Conservation (phyloP, 92 coral and sea anemone genomes). For the Pocillopora meandrina region DNA sequence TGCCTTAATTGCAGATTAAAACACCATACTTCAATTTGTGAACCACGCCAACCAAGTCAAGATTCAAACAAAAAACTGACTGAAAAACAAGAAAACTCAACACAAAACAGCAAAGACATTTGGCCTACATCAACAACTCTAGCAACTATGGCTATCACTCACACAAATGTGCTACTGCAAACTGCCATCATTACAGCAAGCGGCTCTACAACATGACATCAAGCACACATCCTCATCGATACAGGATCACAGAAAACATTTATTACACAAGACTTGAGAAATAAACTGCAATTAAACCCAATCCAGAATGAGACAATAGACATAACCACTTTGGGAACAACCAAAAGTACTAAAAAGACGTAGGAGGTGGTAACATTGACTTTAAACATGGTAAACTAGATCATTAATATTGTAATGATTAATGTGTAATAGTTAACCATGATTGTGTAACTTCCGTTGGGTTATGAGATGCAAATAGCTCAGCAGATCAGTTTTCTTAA, state of each 20-base stretch:
- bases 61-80: background rate
- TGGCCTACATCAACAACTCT: background rate
- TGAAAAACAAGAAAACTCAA: background rate
- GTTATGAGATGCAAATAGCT: background rate
- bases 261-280: conserved; percentile 55
- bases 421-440: background rate
- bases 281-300: conserved; percentile 20
- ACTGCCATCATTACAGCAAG: conserved; percentile 44
- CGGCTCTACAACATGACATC: conserved; percentile 33
- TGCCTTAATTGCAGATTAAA: conserved; percentile 34
- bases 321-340: conserved; percentile 61
- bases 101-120: background rate
- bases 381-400: conserved; percentile 5
- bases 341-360: conserved; percentile 19
- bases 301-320: conserved; percentile 38
- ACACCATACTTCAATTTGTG: conserved; percentile 58
- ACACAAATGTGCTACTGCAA: conserved; percentile 32
- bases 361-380: conserved; percentile 26
- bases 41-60: background rate
- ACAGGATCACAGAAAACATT: conserved; percentile 18
- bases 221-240: conserved; percentile 42
- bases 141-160: background rate
- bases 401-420: background rate
- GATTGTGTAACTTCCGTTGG: background rate
- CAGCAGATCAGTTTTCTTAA: too few relatives aligned